These are phyloP conservation scores for Nebria brevicollis DNA, from an alignment of 2,888 invertebrate genomes.

Conservation along the genomic window DNA sequence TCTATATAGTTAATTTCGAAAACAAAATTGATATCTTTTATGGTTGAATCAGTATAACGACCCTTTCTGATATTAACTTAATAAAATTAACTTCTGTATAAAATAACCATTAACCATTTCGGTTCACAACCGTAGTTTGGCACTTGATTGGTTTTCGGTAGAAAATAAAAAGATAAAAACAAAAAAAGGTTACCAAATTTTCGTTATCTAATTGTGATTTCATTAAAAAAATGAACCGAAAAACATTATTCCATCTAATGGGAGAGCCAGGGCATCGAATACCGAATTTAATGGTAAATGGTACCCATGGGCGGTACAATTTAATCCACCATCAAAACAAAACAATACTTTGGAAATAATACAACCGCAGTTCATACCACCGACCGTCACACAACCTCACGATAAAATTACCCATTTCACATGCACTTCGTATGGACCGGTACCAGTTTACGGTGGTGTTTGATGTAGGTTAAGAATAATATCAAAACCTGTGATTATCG, in stretches of 20 bases:
- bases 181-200: slow-evolving; percentile 30
- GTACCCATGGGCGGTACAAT: slow-evolving; percentile 39
- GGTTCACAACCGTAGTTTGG: neutral
- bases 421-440: slow-evolving; percentile 4
- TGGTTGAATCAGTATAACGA: neutral
- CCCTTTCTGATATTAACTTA: neutral
- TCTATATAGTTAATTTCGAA: neutral
- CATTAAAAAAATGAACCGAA: slow-evolving; percentile 40
- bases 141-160: slow-evolving; percentile 17
- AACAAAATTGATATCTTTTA: neutral
- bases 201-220: slow-evolving; percentile 44
- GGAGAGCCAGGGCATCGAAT: slow-evolving; percentile 11
- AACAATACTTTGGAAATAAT: slow-evolving; percentile 33
- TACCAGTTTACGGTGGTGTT: slow-evolving; percentile 25
- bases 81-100: neutral
- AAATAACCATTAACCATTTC: slow-evolving; percentile 1
- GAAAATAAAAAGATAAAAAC: slow-evolving; percentile 24
- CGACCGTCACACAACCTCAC: neutral
- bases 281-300: slow-evolving; percentile 38
- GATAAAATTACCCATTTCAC: slow-evolving; percentile 12
- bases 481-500: slow-evolving; percentile 53
- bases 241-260: slow-evolving; percentile 39
- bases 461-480: slow-evolving; percentile 53
- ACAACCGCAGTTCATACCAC: slow-evolving; percentile 18
- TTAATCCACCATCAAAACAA: slow-evolving; percentile 38